Conservation (phyloP, 2,113 vertebrate species). For the Phasianus colchicus region DNA sequence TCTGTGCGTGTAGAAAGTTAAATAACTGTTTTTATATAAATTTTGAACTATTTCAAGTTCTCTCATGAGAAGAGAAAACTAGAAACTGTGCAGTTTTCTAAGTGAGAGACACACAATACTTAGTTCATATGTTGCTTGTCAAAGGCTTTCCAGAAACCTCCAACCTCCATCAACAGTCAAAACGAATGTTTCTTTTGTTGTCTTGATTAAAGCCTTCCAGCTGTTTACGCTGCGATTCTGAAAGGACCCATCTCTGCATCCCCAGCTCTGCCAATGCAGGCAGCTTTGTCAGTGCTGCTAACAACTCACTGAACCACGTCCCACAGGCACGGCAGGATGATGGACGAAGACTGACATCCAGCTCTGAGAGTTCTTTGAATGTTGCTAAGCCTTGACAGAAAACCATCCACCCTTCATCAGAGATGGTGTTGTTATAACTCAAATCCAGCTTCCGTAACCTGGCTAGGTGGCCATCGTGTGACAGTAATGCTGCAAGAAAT, state of each 20-base stretch:
- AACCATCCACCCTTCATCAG: conserved; percentile 77
- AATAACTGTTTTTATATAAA: neutral
- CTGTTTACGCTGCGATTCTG: conserved; percentile 61
- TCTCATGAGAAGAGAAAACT: neutral
- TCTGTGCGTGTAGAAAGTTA: neutral
- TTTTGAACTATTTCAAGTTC: neutral
- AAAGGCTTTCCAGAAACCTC: neutral
- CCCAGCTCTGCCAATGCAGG: conserved; percentile 78
- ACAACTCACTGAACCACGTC: conserved; percentile 81
- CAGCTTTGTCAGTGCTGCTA: conserved; percentile 75
- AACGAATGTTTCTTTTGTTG: conserved; percentile 71
- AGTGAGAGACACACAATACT: neutral
- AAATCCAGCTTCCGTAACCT: conserved; percentile 82
- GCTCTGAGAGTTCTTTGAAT: conserved; percentile 80
- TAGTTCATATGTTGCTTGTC: neutral
- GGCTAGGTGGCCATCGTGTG: conserved; percentile 70
- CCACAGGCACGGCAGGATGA: conserved; percentile 61
- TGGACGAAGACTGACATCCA: conserved; percentile 86
- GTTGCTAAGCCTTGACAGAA: conserved; percentile 76
- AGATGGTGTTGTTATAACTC: conserved; percentile 84
- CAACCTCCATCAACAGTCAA: conserved; percentile 71
- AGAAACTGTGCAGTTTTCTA: neutral
- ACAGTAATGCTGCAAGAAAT: conserved; percentile 75
- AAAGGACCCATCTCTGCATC: conserved; percentile 81
- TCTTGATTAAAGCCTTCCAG: conserved; percentile 70